Conservation (phyloP, 2,113 vertebrate genomes). For the Todiramphus saurophagus region DNA sequence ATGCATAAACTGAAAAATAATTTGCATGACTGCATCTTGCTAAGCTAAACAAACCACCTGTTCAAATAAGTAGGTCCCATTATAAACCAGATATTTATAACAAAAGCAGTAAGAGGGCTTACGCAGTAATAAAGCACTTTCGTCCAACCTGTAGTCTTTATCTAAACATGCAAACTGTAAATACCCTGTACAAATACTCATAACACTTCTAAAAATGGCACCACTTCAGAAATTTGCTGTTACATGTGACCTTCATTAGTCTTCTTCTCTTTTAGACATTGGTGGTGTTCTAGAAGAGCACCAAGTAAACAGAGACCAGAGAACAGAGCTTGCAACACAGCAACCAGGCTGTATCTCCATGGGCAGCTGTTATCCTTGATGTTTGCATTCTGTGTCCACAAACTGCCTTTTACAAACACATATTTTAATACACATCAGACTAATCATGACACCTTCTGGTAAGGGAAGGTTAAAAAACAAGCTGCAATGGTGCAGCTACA, state of each 20-base stretch:
- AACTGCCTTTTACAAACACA: neutral
- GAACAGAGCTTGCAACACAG: neutral
- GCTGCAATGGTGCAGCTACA: neutral
- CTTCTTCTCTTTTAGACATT: neutral
- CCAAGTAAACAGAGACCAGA: neutral
- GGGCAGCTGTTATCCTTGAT: neutral
- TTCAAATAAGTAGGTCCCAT: neutral
- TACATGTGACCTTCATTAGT: neutral
- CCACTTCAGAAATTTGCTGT: neutral
- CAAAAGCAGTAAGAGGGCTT: neutral
- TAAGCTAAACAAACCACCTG: constrained; percentile 13
- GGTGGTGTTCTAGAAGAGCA: neutral
- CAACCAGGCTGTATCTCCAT: neutral
- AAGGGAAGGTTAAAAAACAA: neutral
- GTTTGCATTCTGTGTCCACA: neutral
- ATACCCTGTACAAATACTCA: neutral
- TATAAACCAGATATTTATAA: neutral
- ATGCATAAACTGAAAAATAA: neutral
- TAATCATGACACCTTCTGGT: neutral
- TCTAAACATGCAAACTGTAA: neutral
- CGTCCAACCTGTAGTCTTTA: neutral
- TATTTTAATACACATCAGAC: neutral
- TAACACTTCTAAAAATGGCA: neutral
- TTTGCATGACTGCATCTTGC: neutral
- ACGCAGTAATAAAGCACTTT: neutral